Evolutionary conservation across 1,140 invertebrate genomes (phyloP).

Genomic region (Aphidius ervi): DNA sequence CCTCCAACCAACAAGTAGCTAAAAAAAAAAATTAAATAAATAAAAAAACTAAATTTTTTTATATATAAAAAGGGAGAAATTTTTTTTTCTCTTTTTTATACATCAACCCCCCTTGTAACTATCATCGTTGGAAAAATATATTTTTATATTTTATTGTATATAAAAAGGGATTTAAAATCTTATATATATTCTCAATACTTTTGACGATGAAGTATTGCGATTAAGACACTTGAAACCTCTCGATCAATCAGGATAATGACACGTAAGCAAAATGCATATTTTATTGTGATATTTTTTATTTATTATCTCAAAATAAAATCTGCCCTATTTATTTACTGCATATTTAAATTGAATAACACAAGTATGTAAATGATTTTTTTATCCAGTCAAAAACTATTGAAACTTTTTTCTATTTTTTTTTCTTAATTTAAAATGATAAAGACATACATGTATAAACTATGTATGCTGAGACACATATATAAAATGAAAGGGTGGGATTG

Average conservation of each 20-base stretch:
- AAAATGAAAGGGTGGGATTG: background rate
- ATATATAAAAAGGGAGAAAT: background rate
- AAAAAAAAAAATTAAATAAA: background rate
- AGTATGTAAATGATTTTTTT: conserved; percentile 10
- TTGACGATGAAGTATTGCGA: no score
- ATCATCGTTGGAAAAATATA: background rate
- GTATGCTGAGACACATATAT: conserved; percentile 1
- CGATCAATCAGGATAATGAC: conserved; percentile 14
- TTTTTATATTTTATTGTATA: no score
- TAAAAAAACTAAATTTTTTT: conserved; percentile 11
- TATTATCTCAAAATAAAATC: background rate
- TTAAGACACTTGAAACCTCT: background rate
- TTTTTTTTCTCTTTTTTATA: background rate
- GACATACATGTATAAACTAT: background rate
- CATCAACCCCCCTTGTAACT: background rate
- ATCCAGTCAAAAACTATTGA: background rate
- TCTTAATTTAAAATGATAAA: background rate
- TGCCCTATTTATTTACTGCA: background rate
- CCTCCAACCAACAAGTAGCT: background rate
- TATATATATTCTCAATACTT: no score
- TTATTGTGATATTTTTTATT: background rate
- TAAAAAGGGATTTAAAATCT: no score
- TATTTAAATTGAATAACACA: background rate
- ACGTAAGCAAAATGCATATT: conserved; percentile 4
- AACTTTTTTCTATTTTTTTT: background rate